These are phyloP conservation scores for Dromiciops gliroides DNA, from an alignment of 2,113 vertebrate genomes.

Conservation along the genomic window DNA sequence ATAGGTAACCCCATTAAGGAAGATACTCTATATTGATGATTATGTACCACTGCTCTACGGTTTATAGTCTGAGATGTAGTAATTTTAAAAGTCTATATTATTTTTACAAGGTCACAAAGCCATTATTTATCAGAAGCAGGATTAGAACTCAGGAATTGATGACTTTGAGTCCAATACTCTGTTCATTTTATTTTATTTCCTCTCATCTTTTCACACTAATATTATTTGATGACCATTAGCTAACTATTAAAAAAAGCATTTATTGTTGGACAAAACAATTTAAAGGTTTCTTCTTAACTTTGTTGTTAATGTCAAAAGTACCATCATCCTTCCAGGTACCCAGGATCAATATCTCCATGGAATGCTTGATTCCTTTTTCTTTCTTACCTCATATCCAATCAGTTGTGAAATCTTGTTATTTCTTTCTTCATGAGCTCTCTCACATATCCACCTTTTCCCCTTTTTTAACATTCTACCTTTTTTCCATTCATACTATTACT, in stretches of 20 bases:
- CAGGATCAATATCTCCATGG: neutral
- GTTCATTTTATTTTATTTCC: neutral
- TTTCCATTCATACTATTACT: neutral
- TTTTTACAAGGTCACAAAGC: neutral
- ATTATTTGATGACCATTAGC: neutral
- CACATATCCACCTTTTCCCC: neutral
- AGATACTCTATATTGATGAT: neutral
- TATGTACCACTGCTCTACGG: neutral
- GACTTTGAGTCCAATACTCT: neutral
- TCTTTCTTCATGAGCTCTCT: neutral
- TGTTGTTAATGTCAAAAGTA: neutral
- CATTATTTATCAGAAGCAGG: neutral
- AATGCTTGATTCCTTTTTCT: neutral
- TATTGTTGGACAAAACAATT: neutral
- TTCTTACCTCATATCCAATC: neutral
- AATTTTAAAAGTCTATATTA: neutral
- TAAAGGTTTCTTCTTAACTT: neutral
- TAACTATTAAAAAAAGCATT: neutral
- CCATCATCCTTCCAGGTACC: neutral
- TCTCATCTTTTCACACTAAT: neutral
- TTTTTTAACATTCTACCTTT: neutral
- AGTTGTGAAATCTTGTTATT: neutral
- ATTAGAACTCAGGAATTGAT: neutral
- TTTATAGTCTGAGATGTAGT: neutral
- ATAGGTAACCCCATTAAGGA: neutral